Conservation (phyloP, 2,888 invertebrate species). For the Omphaloscelis lunosa region DNA sequence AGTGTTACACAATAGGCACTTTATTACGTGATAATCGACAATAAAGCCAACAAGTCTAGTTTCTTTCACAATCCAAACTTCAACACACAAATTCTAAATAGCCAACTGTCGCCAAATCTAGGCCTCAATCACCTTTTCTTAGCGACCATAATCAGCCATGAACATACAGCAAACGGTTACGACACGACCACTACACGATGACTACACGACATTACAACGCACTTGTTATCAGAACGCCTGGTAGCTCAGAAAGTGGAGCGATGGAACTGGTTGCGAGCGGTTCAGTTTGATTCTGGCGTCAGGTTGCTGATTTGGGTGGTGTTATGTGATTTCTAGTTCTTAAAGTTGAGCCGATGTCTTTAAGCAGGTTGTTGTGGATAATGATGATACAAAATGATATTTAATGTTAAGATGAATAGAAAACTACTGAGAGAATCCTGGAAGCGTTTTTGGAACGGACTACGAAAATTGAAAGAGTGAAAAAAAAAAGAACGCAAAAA, state of each 20-base stretch:
- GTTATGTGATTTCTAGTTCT: conserved; percentile 20
- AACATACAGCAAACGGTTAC: conserved; percentile 13
- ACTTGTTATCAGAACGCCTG: conserved; percentile 64
- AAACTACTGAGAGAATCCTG: background rate
- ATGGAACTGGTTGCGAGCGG: conserved; percentile 45
- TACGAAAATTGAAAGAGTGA: background rate
- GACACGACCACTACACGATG: conserved; percentile 21
- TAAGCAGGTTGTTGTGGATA: background rate
- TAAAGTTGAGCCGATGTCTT: background rate
- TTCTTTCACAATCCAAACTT: conserved; percentile 24
- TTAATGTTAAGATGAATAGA: background rate
- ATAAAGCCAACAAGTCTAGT: conserved; percentile 9
- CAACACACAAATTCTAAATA: conserved; percentile 34
- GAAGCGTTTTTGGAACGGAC: background rate
- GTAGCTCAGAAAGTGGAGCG: conserved; percentile 54
- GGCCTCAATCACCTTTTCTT: conserved; percentile 30
- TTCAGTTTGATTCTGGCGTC: conserved; percentile 61
- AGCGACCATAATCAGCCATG: conserved; percentile 16
- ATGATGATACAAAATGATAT: background rate
- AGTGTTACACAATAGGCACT: background rate
- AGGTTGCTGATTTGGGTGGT: conserved; percentile 45
- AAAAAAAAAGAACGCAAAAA: background rate
- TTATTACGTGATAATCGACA: conserved; percentile 3
- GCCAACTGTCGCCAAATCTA: conserved; percentile 34
- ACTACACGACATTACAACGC: conserved; percentile 44